Evolutionary conservation across 2,113 vertebrate species (phyloP).

Genomic region (Dascyllus trimaculatus): DNA sequence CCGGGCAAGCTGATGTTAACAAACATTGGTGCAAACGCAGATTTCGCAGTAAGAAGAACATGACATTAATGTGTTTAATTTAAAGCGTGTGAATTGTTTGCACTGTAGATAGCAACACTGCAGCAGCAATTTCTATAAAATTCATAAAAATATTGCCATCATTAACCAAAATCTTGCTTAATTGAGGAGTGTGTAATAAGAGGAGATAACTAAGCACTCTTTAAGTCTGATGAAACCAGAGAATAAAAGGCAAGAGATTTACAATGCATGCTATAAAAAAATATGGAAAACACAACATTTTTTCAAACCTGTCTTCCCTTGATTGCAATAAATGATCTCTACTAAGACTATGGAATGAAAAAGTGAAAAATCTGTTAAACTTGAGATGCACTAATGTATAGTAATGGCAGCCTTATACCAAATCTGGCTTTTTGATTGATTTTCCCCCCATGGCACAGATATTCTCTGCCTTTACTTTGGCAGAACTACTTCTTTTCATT

Average conservation of each 20-base stretch:
- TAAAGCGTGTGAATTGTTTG: neutral
- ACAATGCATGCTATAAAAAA: too few species aligned
- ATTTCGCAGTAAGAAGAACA: neutral
- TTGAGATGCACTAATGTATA: neutral
- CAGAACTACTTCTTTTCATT: constrained; percentile 29
- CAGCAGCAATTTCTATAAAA: neutral
- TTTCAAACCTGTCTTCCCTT: too few species aligned
- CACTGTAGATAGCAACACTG: neutral
- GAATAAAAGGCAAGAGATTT: too few species aligned
- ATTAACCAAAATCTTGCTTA: neutral
- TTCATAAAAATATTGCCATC: neutral
- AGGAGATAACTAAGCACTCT: neutral
- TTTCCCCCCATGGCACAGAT: neutral
- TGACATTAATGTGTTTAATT: neutral
- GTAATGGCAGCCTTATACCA: neutral
- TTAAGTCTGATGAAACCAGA: too few species aligned
- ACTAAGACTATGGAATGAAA: too few species aligned
- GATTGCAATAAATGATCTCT: too few species aligned
- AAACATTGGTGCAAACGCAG: too few species aligned
- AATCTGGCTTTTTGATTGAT: neutral
- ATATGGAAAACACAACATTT: too few species aligned
- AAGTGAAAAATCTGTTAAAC: neutral
- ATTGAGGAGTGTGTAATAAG: fast-evolving
- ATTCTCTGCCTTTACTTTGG: constrained; percentile 9
- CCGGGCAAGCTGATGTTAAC: too few species aligned